Base-by-base conservation (phyloP, 2,888 invertebrate genomes). In the Volucella inflata region DNA sequence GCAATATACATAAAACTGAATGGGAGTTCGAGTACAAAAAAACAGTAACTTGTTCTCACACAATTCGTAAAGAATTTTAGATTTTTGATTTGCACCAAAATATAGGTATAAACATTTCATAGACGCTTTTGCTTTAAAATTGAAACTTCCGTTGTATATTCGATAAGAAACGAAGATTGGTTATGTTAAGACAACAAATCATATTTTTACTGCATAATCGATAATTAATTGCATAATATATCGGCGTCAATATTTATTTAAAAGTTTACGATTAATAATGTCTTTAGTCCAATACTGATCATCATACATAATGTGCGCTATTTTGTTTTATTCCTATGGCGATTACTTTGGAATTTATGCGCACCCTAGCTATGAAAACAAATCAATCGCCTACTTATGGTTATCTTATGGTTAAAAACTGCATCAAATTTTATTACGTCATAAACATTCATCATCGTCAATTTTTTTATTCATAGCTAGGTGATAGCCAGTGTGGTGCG, bases 391-490 rank as follows among this genome's bases (percentile, higher is more conserved):
- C 30, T 68, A 78, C n/a, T 12, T 60, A 50, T 9, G 17, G 11
- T 6, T 2, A n/a, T 48, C 55, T 12, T 57, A 38, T 3, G 9
- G 17, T 14, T 46, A 14, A 16, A 65, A 53, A 62, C 60, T 72
- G 72, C 71, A 72, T 60, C 48, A 16, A 48, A 50, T 74, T 78
- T 50, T 17, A 78, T 83, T 83, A 50, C 82, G 44, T 77, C 78
- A 83, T 55, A 60, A 30, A 55, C 42, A 60, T 62, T 60, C 67
- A 82, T 83, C 78, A 78, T 68, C 78, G 78, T 72, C 71, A 65
- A 42, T 17, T 11, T 10, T 42, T 21, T 16, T 57, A 46, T 17
- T n/a, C 3, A 42, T 30, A 8, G 2, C 42, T 44, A 36, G 17
- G 17, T 17, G 48, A 2, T n/a, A 48, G 8, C 14, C 14, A 48